Percentiles rank a stretch among this genome's conserved stretches.
phyloP scores from a whole-genome alignment of 2,888 invertebrate genomes.

The Epistrophe grossulariae region DNA sequence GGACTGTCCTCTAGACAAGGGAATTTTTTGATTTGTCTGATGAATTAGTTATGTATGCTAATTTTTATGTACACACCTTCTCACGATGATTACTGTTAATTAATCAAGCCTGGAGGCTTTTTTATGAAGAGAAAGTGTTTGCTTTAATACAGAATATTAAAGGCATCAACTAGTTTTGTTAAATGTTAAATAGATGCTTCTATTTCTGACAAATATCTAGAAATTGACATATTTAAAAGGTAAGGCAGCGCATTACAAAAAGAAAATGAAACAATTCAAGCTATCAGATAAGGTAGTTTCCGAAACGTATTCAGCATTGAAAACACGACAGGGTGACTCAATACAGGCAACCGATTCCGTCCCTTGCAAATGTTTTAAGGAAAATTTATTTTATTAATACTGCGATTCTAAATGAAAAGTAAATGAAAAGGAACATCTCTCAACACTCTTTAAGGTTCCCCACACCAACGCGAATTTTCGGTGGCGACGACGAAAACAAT shows the following conservation, averaged over 20 bases:
- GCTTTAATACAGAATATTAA: slow-evolving; percentile 85
- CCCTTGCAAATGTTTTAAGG: too few species aligned
- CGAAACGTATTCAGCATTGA: too few species aligned
- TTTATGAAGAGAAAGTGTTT: slow-evolving; percentile 89
- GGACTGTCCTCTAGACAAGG: slow-evolving; percentile 67
- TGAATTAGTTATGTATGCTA: not conserved
- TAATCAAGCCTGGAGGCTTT: slow-evolving; percentile 90
- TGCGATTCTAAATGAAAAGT: too few species aligned
- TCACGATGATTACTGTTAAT: slow-evolving; percentile 88
- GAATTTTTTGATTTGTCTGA: not conserved
- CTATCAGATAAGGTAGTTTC: too few species aligned
- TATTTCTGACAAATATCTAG: slow-evolving; percentile 61
- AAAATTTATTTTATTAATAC: not conserved
- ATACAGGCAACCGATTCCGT: too few species aligned
- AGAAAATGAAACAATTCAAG: too few species aligned
- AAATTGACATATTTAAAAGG: too few species aligned
- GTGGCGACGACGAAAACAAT: too few species aligned
- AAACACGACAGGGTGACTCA: too few species aligned
- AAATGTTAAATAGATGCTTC: slow-evolving; percentile 71
- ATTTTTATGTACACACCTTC: slow-evolving; percentile 84
- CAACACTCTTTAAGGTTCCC: too few species aligned
- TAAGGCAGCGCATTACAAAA: slow-evolving; percentile 43
- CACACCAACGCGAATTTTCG: too few species aligned
- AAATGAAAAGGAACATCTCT: too few species aligned
- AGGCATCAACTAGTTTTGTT: slow-evolving; percentile 70